Evolutionary conservation across 1,140 invertebrate genomes (phyloP), one percentile per base, ranked within the genome.

Genomic region (Thalassaphorura encarpata): DNA sequence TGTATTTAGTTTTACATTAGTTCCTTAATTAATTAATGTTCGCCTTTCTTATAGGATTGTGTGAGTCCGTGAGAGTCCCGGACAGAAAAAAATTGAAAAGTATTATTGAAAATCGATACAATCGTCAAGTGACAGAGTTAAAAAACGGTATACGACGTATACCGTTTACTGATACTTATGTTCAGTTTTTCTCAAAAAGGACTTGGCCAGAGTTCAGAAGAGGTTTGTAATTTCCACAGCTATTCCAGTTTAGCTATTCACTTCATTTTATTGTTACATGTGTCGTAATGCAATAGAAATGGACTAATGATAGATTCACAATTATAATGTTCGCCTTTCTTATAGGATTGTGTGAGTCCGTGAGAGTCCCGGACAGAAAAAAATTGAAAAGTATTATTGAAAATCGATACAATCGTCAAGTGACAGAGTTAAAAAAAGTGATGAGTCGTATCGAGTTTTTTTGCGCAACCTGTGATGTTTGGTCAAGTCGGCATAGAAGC

Each of bases 401-500:
- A 11, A n/a, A 36, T 11, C 11, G 33, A 36, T 36, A 36, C 33
- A 36, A 36, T n/a, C n/a, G 11, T 36, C 11, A 36, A 36, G 33
- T 36, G 33, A n/a, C 11, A 11, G 11, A 11, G 11, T 36, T 36
- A n/a, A 36, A 36, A 36, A 36, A 36, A 11, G n/a, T 11, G 33
- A 11, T 36, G 33, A 36, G n/a, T 36, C 11, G 11, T 11, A 23
- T 29, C 4, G 26, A 28, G 3, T 51, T 31, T 33, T 13, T 31
- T 51, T 51, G 48, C 33, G 11, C 33, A 15, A 51, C 48, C n/a
- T 24, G 26, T 6, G 48, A 51, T 51, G 19, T 33, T 4, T 51
- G 48, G 48, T 51, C 48, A 16, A 13, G 4, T 13, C 26, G 6
- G 13, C 11, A 11, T 13, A 31, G 19, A 21, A 33, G 26, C 15